These are phyloP conservation scores for Heliconius hewitsoni DNA, from an alignment of 1,140 invertebrate species.

Conservation along the genomic window DNA sequence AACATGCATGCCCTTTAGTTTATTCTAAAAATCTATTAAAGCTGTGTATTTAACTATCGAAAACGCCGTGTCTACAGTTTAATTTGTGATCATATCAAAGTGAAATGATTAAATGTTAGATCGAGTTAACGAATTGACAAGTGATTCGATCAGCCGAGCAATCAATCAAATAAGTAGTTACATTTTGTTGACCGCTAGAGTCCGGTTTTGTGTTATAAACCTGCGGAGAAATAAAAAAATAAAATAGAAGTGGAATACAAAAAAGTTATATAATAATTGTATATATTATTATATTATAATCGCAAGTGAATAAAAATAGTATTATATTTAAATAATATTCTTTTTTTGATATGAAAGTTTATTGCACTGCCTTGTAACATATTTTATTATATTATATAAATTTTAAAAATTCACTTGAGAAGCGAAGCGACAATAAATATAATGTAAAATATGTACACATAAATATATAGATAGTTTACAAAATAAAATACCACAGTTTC, in stretches of 20 bases:
- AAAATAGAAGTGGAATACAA: constrained; percentile 73
- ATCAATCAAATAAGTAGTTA: constrained; percentile 78
- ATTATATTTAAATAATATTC: background rate
- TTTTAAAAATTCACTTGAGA: constrained; percentile 54
- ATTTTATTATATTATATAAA: background rate
- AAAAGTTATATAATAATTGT: constrained; percentile 60
- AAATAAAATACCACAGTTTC: constrained; percentile 1
- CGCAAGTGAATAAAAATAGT: constrained; percentile 50
- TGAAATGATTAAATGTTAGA: constrained; percentile 68
- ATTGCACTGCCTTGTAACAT: background rate
- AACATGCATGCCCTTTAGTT: constrained; percentile 29
- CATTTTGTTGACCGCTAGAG: constrained; percentile 81
- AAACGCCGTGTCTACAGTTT: constrained; percentile 57
- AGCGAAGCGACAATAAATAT: constrained; percentile 61
- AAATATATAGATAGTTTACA: background rate
- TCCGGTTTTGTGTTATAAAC: constrained; percentile 82
- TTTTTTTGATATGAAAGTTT: background rate
- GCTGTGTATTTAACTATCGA: constrained; percentile 56
- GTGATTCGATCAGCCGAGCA: constrained; percentile 73
- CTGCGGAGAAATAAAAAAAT: constrained; percentile 80
- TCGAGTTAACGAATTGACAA: constrained; percentile 70
- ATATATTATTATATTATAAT: constrained; percentile 42
- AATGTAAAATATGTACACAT: background rate
- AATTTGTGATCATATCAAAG: constrained; percentile 69
- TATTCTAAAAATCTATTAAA: constrained; percentile 60